Conservation (phyloP, 2,797 vertebrate species). For the Lacerta viridis region DNA sequence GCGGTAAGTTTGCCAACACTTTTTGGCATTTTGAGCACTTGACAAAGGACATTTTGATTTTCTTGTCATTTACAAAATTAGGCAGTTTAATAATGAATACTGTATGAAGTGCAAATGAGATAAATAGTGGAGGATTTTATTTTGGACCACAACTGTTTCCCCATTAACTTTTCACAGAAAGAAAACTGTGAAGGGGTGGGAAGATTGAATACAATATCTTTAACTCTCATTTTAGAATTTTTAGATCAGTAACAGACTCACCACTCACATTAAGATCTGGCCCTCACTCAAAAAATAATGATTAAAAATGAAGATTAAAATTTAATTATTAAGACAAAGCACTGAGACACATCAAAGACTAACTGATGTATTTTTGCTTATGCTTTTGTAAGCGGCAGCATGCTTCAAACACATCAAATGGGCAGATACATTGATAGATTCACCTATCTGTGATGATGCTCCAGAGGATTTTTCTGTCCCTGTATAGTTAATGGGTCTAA, state of each 20-base stretch:
- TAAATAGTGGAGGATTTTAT: constrained; percentile 2
- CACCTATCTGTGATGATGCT: neutral
- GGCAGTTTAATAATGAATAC: constrained; percentile 20
- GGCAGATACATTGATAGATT: neutral
- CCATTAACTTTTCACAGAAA: neutral
- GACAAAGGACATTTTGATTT: neutral
- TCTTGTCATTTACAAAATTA: neutral
- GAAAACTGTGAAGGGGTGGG: neutral
- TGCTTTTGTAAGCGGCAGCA: neutral
- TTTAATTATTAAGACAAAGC: constrained; percentile 1
- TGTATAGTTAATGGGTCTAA: neutral
- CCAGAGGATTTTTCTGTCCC: neutral
- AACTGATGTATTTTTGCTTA: neutral
- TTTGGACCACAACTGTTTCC: neutral
- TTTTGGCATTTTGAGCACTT: neutral
- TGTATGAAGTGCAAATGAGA: neutral
- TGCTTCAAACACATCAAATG: neutral
- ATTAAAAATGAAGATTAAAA: neutral
- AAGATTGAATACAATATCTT: neutral
- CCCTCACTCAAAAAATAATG: neutral
- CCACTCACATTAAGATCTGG: constrained; percentile 31
- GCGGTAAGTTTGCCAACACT: constrained; percentile 5
- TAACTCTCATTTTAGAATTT: constrained; percentile 25
- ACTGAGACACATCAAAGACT: neutral
- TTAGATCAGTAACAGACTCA: neutral